Percentiles rank a stretch among this genome's conserved stretches.
Evolutionary conservation across 2,113 vertebrate genomes (phyloP).

Genomic region (Platysternon megacephalum): DNA sequence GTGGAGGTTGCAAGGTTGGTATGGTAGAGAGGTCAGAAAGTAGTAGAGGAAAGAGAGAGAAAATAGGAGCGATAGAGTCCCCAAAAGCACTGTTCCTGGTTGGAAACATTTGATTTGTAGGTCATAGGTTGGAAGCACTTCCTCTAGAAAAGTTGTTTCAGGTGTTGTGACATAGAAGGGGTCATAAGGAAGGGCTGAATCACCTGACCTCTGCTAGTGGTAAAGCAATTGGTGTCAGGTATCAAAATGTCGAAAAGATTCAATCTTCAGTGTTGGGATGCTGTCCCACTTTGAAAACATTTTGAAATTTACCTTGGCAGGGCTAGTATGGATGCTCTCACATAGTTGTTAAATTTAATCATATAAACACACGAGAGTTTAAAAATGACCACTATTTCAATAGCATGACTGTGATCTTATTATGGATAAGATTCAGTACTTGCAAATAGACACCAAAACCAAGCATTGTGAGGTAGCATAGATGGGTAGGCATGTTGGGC

Average conservation of each 20-base stretch:
- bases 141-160: too few species aligned
- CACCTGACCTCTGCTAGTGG: neutral
- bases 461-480: neutral
- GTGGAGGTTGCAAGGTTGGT: neutral
- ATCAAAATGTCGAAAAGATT: too few species aligned
- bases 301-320: too few species aligned
- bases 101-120: neutral
- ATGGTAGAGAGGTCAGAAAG: neutral
- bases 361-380: too few species aligned
- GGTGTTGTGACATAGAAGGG: neutral
- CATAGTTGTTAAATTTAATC: too few species aligned
- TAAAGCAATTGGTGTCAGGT: neutral
- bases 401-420: neutral
- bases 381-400: too few species aligned
- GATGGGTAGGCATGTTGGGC: neutral
- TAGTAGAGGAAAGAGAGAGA: too few species aligned
- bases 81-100: too few species aligned
- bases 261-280: neutral
- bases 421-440: neutral
- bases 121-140: too few species aligned
- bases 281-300: too few species aligned
- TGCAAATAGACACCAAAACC: accelerated
- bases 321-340: too few species aligned
- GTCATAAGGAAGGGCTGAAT: neutral
- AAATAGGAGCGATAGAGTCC: neutral